Evolutionary conservation across 2,888 invertebrate species (phyloP).

Genomic region (Yponomeuta evonymella): DNA sequence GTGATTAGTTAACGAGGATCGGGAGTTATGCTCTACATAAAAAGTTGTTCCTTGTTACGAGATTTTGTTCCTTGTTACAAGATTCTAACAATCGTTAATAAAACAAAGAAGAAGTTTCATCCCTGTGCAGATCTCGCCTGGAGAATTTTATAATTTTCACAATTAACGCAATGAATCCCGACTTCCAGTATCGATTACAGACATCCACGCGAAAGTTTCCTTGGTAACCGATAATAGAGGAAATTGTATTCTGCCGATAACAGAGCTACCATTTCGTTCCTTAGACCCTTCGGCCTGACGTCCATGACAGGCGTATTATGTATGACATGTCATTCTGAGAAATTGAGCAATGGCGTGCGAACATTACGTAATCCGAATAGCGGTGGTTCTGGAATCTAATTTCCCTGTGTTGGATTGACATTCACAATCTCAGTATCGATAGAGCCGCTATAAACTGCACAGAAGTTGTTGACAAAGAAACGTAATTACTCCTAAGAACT

Average conservation of each 20-base stretch:
- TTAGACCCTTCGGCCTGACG: not conserved
- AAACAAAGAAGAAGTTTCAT: not conserved
- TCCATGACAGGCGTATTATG: not conserved
- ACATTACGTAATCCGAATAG: not conserved
- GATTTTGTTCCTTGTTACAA: not conserved
- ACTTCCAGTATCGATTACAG: constrained; percentile 1
- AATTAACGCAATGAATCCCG: not conserved
- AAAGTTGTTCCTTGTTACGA: not conserved
- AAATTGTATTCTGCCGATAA: constrained; percentile 4
- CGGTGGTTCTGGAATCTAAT: not conserved
- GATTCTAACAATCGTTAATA: not conserved
- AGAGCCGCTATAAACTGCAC: not conserved
- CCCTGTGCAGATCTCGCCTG: not conserved
- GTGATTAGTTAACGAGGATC: not conserved
- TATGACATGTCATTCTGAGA: not conserved
- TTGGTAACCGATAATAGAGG: constrained; percentile 4
- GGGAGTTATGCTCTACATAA: not conserved
- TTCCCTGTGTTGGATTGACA: not conserved
- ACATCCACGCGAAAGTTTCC: not conserved
- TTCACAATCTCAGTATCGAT: not conserved
- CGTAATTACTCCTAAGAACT: not conserved
- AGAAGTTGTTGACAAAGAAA: not conserved
- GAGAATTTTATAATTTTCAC: not conserved
- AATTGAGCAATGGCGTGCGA: not conserved
- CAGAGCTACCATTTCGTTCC: not conserved